phyloP scores from a whole-genome alignment of 2,888 invertebrate genomes.

The Sminthurinus aureus region DNA sequence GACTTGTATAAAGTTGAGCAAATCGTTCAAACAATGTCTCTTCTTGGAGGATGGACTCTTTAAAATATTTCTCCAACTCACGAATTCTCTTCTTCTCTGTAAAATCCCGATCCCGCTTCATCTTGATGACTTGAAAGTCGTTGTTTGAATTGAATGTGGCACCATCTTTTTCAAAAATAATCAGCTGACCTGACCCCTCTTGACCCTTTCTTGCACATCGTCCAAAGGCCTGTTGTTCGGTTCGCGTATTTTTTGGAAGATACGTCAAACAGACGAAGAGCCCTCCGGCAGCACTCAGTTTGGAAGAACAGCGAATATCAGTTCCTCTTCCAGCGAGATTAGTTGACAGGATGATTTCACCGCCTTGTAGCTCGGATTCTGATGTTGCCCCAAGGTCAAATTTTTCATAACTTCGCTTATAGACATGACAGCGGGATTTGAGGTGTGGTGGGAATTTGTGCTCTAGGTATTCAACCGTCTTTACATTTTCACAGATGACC shows the following conservation, averaged over 20 bases:
- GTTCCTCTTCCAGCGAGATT: constrained; percentile 64
- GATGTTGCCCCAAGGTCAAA: background rate
- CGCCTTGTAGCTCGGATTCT: constrained; percentile 42
- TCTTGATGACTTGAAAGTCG: constrained; percentile 49
- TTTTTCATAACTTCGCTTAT: constrained; percentile 18
- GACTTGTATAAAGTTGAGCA: background rate
- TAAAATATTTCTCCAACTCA: constrained; percentile 55
- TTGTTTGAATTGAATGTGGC: constrained; percentile 36
- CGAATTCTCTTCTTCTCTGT: constrained; percentile 56
- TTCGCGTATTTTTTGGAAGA: constrained; percentile 62
- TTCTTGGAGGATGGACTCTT: constrained; percentile 55
- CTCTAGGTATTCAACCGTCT: background rate
- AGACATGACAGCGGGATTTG: background rate
- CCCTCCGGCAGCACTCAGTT: constrained; percentile 61
- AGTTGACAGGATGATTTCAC: constrained; percentile 62
- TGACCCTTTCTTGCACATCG: constrained; percentile 63
- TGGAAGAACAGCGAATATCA: constrained; percentile 61
- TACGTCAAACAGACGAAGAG: constrained; percentile 63
- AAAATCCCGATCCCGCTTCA: constrained; percentile 55
- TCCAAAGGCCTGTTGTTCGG: constrained; percentile 64
- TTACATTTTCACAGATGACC: constrained; percentile 23
- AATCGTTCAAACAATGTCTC: constrained; percentile 56
- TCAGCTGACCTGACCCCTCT: constrained; percentile 61
- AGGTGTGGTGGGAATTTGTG: background rate
- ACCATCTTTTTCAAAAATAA: constrained; percentile 48